Evolutionary conservation across 23 tunicate genomes (phyloP).

Genomic region (Botrylloides violaceus): DNA sequence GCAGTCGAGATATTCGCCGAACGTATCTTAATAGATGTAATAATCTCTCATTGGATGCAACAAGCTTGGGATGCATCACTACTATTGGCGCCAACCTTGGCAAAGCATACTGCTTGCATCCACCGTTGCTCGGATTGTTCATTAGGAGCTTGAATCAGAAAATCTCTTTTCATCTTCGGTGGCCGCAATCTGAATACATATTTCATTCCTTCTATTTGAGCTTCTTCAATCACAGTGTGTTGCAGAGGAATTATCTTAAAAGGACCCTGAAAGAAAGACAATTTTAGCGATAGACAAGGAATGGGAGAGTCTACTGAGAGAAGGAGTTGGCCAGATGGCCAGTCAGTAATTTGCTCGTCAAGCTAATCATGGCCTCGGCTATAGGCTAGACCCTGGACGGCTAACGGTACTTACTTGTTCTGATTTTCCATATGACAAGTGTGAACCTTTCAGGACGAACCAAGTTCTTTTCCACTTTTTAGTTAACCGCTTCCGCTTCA

Average conservation of each 20-base stretch:
- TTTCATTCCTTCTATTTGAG: constrained; percentile 36
- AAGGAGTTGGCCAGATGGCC: too few relatives aligned
- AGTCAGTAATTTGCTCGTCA: too few relatives aligned
- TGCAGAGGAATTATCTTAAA: constrained; percentile 38
- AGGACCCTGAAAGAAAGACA: constrained; percentile 48
- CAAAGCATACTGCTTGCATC: constrained; percentile 73
- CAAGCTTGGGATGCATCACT: constrained; percentile 17
- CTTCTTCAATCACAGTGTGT: constrained; percentile 48
- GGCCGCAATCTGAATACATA: constrained; percentile 50
- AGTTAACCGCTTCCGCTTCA: constrained; percentile 22
- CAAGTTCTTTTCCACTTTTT: constrained; percentile 48
- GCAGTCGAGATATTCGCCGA: too few relatives aligned
- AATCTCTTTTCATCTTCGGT: constrained; percentile 32
- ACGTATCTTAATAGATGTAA: too few relatives aligned
- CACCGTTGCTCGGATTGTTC: constrained; percentile 44
- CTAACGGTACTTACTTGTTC: constrained; percentile 22
- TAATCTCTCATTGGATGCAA: not conserved
- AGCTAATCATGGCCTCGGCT: too few relatives aligned
- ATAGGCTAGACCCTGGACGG: too few relatives aligned
- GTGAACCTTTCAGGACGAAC: constrained; percentile 30
- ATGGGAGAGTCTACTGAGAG: too few relatives aligned
- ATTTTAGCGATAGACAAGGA: too few relatives aligned
- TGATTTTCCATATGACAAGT: constrained; percentile 32
- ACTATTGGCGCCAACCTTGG: constrained; percentile 54
- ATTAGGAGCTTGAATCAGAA: constrained; percentile 44